phyloP scores from a whole-genome alignment of 2,797 vertebrate species.

The Amniataba percoides region DNA sequence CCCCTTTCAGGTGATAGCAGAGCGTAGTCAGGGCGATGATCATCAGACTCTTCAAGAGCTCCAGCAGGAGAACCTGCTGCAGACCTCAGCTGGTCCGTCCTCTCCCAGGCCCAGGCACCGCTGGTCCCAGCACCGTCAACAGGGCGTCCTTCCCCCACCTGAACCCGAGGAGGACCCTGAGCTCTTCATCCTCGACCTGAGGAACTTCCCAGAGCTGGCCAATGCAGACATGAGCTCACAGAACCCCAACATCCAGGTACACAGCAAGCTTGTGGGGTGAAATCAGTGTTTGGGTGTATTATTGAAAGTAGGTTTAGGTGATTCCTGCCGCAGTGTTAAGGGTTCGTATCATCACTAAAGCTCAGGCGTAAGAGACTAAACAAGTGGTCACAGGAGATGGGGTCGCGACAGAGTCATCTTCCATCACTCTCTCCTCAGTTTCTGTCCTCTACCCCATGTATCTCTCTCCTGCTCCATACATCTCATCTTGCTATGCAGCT shows the following conservation, averaged over 20 bases:
- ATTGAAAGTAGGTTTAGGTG: not conserved
- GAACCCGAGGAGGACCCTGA: conserved; percentile 72
- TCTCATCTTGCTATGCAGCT: conserved; percentile 60
- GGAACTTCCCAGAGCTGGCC: conserved; percentile 88
- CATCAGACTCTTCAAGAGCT: conserved; percentile 63
- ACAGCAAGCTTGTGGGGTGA: not conserved
- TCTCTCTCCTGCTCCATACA: conserved; percentile 31
- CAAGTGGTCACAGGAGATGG: not conserved
- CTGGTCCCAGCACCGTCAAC: conserved; percentile 70
- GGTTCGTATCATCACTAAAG: not conserved
- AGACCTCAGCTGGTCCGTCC: conserved; percentile 64
- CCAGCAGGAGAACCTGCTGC: conserved; percentile 70
- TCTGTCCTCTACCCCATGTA: not conserved
- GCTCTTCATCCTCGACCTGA: conserved; percentile 87
- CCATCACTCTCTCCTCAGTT: not conserved
- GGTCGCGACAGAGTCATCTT: conserved; percentile 3
- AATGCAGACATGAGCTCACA: conserved; percentile 86
- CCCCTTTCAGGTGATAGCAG: conserved; percentile 72
- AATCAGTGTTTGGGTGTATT: not conserved
- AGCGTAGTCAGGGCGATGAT: conserved; percentile 34
- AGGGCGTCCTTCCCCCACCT: conserved; percentile 53
- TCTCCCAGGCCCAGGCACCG: conserved; percentile 62
- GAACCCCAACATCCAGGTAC: conserved; percentile 93
- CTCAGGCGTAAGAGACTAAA: conserved; percentile 25
- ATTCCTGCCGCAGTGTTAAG: not conserved